Evolutionary conservation across 2,797 vertebrate species (phyloP).

Genomic region (Pelochelys cantorii): DNA sequence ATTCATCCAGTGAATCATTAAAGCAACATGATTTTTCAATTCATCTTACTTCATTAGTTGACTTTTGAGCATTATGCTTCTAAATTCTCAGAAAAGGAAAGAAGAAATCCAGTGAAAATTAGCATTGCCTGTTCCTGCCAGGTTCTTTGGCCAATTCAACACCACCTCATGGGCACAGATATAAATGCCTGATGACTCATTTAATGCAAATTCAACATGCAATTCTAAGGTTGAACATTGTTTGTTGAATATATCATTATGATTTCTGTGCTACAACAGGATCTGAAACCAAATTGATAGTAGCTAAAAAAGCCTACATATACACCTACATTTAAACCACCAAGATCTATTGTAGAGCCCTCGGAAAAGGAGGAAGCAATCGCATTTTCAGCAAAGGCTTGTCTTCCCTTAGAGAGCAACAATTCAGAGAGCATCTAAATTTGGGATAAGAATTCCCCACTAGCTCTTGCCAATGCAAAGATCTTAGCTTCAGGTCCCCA

Average conservation of each 20-base stretch:
- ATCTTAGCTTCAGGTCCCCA: neutral
- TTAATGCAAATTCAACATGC: neutral
- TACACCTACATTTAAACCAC: neutral
- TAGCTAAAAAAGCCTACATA: neutral
- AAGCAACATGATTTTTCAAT: neutral
- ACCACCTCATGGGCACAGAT: neutral
- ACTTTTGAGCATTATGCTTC: neutral
- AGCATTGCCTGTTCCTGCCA: neutral
- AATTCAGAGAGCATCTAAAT: neutral
- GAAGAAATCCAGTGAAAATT: neutral
- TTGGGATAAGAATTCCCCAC: neutral
- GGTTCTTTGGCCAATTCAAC: neutral
- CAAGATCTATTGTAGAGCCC: neutral
- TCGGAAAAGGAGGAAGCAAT: neutral
- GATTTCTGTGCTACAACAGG: neutral
- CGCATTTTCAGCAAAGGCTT: neutral
- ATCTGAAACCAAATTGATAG: neutral
- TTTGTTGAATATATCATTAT: neutral
- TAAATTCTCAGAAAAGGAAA: neutral
- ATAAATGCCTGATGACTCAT: neutral
- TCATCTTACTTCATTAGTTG: neutral
- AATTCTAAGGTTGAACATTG: neutral
- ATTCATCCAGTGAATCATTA: neutral
- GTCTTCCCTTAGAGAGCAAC: neutral
- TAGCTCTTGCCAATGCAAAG: neutral